Evolutionary conservation across 2,113 vertebrate species (phyloP), one percentile per base, ranked within the genome.

Genomic region (Podilymbus podiceps): DNA sequence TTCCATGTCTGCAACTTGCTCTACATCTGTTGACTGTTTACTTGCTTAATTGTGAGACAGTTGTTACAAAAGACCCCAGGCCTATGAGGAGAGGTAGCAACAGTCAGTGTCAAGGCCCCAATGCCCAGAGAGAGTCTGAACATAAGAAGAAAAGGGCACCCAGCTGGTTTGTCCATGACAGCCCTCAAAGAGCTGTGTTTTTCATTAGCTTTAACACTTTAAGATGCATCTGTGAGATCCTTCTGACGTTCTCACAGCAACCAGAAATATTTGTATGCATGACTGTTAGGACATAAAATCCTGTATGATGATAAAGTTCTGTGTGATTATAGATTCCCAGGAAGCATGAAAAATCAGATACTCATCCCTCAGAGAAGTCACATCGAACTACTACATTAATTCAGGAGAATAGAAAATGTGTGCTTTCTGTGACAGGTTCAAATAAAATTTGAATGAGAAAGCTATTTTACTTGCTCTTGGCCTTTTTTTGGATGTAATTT

Each of bases 1-100:
- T 38, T 77, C 27, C 22, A 17, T 3, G 5, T 22, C 38, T 66
- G 50, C 63, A 86, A 40, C 25, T 49, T 3, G 1, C 14, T 58
- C 46, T 56, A 18, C 12, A 31, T 35, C 60, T 66, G 12, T 20
- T 53, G 42, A 46, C 8, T 49, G 3, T 50, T 76, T 8, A 58
- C 42, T 8, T 25, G 42, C n/a, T 68, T 23, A 74, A 42, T 1
- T 0, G 31, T 28, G 42, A 67, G 2, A 27, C 12, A 47, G 23
- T 4, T 66, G 53, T 25, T 73, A 77, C 0, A 0, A 22, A 56
- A 84, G 22, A 67, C 12, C 35, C 30, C 62, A 56, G 8, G 0
- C 11, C 9, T 8, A 18, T 27, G 44, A 58, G 44, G n/a, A 75
- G 46, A 60, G 46, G 58, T 12, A 63, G 28, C 5, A 27, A 25